Evolutionary conservation across 2,113 vertebrate species (phyloP).

Genomic region (Amblyornis subalaris): DNA sequence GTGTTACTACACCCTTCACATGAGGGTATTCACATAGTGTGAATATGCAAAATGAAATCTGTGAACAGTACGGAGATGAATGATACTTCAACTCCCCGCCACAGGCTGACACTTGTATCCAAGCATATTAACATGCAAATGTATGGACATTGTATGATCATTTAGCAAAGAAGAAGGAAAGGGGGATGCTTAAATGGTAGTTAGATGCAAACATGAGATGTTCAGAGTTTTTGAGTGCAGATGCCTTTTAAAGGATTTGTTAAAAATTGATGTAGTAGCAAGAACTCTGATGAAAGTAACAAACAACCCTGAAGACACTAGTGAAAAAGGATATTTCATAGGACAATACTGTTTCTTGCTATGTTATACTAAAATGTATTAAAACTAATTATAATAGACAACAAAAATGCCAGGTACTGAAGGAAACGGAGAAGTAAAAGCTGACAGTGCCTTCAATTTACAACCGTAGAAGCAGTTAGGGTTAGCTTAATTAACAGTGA

Average conservation of each 20-base stretch:
- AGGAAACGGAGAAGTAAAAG: too few species aligned
- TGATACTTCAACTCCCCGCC: fast-evolving
- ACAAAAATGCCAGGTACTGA: not conserved
- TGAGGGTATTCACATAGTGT: not conserved
- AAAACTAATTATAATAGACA: not conserved
- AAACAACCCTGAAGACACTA: not conserved
- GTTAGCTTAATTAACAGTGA: too few species aligned
- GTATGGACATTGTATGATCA: not conserved
- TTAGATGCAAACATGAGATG: not conserved
- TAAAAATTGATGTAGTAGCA: not conserved
- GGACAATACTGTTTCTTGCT: not conserved
- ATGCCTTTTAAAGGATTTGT: not conserved
- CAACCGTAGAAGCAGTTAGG: too few species aligned
- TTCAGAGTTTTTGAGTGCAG: not conserved
- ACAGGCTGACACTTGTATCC: not conserved
- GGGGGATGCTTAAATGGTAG: not conserved
- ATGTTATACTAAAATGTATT: not conserved
- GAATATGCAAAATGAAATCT: not conserved
- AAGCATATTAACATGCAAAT: not conserved
- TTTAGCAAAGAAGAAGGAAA: not conserved
- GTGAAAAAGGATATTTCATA: not conserved
- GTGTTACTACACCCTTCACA: not conserved
- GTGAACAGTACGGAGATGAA: not conserved
- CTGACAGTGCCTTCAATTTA: too few species aligned
- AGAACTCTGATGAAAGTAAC: not conserved